Conservation (phyloP, 2,113 vertebrate genomes). For the Zosterops borbonicus region DNA sequence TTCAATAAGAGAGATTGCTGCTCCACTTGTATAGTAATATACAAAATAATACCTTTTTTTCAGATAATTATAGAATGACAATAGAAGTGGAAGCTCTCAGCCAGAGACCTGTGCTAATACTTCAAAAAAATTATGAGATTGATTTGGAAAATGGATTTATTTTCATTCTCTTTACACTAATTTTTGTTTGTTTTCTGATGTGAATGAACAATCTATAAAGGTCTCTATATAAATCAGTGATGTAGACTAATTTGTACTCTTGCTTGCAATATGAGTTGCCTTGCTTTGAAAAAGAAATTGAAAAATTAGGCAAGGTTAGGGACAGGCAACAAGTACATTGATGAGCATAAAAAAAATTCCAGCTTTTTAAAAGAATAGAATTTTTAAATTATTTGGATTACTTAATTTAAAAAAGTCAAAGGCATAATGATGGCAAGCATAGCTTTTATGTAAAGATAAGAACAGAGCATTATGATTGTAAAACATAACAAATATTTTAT, state of each 20-base stretch:
- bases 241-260: background rate
- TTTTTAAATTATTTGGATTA: background rate
- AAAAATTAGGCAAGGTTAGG: background rate
- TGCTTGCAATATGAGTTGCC: background rate
- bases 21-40: background rate
- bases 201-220: background rate
- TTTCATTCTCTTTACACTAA: background rate
- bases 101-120: background rate
- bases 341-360: background rate
- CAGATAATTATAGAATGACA: background rate
- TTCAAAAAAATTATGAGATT: background rate
- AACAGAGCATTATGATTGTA: background rate
- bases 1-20: background rate
- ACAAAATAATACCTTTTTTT: background rate
- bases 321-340: background rate
- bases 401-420: background rate
- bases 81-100: background rate
- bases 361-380: background rate
- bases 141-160: constrained; percentile 1
- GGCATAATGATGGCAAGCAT: rapidly evolving
- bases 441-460: background rate
- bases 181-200: background rate
- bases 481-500: background rate
- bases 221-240: background rate
- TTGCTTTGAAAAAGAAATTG: background rate